phyloP scores from a whole-genome alignment of 2,888 invertebrate genomes.

The Cecidostiba fungosa region DNA sequence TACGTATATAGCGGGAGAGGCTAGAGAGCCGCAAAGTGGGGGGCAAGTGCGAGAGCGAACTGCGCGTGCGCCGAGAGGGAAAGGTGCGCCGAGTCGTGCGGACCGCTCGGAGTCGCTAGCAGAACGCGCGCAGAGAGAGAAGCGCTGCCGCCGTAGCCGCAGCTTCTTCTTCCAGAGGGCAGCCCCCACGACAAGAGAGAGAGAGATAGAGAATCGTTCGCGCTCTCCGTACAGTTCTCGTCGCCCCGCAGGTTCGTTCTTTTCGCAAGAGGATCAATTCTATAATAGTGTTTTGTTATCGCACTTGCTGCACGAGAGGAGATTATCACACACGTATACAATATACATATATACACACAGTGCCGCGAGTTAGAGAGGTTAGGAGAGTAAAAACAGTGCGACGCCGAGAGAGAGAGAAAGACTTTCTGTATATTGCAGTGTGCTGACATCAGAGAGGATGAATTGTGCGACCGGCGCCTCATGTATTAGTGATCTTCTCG shows the following conservation, averaged over 20 bases:
- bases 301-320: not conserved
- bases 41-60: not conserved
- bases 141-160: slow-evolving; percentile 9
- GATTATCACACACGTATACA: not conserved
- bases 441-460: not conserved
- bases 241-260: slow-evolving; percentile 1
- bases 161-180: slow-evolving; percentile 17
- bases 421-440: not conserved
- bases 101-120: slow-evolving; percentile 5
- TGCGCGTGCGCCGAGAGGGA: slow-evolving; percentile 45
- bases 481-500: not conserved
- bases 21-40: not conserved
- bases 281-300: not conserved
- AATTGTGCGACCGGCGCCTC: not conserved
- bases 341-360: not conserved
- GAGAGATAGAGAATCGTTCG: slow-evolving; percentile 8
- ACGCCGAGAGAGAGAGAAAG: not conserved
- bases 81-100: slow-evolving; percentile 57
- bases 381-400: slow-evolving; percentile 3
- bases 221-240: not conserved
- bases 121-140: slow-evolving; percentile 30
- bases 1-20: not conserved
- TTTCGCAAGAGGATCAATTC: not conserved
- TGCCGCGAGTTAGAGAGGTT: slow-evolving; percentile 9
- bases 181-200: not conserved